Evolutionary conservation across 2,888 invertebrate genomes (phyloP), one percentile per base, ranked within the genome.

Genomic region (Drosophila koepferae): DNA sequence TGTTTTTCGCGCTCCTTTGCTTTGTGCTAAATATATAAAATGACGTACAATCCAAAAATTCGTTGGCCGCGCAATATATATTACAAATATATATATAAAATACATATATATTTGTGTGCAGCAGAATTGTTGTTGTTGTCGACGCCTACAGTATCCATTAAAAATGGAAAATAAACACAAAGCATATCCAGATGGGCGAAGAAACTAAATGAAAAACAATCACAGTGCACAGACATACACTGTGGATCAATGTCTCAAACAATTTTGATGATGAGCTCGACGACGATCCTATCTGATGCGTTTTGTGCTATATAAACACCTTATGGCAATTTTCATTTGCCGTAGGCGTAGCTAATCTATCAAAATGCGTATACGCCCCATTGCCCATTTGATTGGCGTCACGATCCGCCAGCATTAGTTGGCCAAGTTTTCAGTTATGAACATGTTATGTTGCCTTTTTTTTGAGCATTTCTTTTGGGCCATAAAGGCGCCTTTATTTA

Each of bases 121-220:
- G 20, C 36, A 23, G 18, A 55, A 43, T 55, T 31, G 18, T 46
- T 61, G 18, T 46, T 61, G 18, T 40, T 61, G 34, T 34, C 20
- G 54, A 74, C 75, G 81, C 86, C 86, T 85, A 87, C 89, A 87
- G 81, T 80, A 74, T 80, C 81, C 87, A 85, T 87, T 88, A 88
- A 89, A 87, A 81, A 71, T 74, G 71, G 56, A 62, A 63, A 77
- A 79, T 76, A 76, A 76, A 89, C 82, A 78, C 49, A 51, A 51
- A 59, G 54, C 49, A 74, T 62, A 56, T 64, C 74, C 77, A 80
- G 74, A 81, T 77, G 74, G 74, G 41, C 40, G 7, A 12, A 31
- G 38, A 65, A 55, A 49, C 55, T 38, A 48, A 56, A 61, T 59
- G 62, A 59, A 51, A 48, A 28, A 28, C 6, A 53, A 58, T 48